A percentile compares a stretch with the other conserved stretches of the same genome.
Evolutionary conservation across 1,140 invertebrate genomes (phyloP).

Genomic region (Lutraria rhynchaena): DNA sequence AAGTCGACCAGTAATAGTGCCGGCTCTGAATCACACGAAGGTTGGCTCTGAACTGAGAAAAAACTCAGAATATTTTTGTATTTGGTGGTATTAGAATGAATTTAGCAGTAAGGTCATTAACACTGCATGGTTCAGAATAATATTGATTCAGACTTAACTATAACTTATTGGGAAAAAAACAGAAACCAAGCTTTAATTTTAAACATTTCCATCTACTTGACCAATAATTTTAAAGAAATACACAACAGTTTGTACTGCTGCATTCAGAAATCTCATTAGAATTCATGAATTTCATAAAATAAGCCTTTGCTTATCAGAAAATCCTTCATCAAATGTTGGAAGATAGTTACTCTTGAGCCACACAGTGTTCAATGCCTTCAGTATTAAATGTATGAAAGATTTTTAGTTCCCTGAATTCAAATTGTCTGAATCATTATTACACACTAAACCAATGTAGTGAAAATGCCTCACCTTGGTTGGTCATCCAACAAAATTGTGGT

Average conservation of each 20-base stretch:
- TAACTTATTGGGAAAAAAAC: too few relatives aligned
- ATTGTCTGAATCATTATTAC: neutral
- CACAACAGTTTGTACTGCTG: neutral
- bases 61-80: too few relatives aligned
- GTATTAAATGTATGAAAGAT: neutral
- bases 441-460: slow-evolving; percentile 8
- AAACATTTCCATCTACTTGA: too few relatives aligned
- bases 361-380: slow-evolving; percentile 29
- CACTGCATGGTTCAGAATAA: slow-evolving; percentile 33
- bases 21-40: too few relatives aligned
- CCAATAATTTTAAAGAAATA: neutral
- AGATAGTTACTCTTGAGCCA: slow-evolving; percentile 2
- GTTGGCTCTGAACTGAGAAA: too few relatives aligned
- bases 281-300: neutral
- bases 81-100: too few relatives aligned
- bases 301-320: neutral
- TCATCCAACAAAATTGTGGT: neutral
- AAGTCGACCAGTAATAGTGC: too few relatives aligned
- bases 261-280: neutral
- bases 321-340: neutral
- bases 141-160: neutral
- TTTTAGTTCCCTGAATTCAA: neutral
- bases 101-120: slow-evolving; percentile 35
- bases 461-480: slow-evolving; percentile 17
- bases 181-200: too few relatives aligned